Evolutionary conservation across 2,888 invertebrate genomes (phyloP), one percentile per base, ranked within the genome.

Genomic region (Lasioglossum zephyrum): DNA sequence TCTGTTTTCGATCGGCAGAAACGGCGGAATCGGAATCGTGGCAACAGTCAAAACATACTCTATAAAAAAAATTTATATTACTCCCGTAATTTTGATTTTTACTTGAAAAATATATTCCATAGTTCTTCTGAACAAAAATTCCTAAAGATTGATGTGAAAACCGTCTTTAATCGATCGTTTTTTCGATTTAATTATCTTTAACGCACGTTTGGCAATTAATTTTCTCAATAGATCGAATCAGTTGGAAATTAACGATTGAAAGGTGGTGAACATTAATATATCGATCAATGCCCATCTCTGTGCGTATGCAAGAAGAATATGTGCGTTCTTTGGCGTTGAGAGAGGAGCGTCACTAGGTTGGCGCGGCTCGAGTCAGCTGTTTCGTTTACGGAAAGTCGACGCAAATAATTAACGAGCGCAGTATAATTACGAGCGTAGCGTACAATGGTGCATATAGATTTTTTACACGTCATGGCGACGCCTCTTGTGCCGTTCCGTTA

Each of bases 401-500:
- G 74, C 78, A 82, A 53, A 83, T 80, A 82, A n/a, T 57, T 57
- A 57, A 57, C 79, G 49, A 26, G 76, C 79, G 76, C 87, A 77
- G 22, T 73, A 78, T 77, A 75, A 87, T 63, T 81, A 83, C 75
- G 81, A 83, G 83, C 69, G 87, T 89, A 91, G 91, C 88, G 49
- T 86, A 74, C 87, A 90, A 90, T 86, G 90, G 87, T 89, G 91
- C 92, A 92, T 93, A 92, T 94, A 94, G 93, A 94, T 94, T 94
- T 94, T 94, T 92, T 94, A 94, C 94, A 93, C 92, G 91, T 93
- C 89, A 90, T 91, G 88, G 81, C 89, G 82, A 91, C 86, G 89
- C 88, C 91, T 92, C 90, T 87, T 88, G 89, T 87, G 80, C 81
- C 82, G 87, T 92, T 91, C 84, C 81, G 87, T 91, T 91, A 82